These are phyloP conservation scores for Plebejus anna DNA, from an alignment of 2,888 invertebrate genomes.

Conservation along the genomic window DNA sequence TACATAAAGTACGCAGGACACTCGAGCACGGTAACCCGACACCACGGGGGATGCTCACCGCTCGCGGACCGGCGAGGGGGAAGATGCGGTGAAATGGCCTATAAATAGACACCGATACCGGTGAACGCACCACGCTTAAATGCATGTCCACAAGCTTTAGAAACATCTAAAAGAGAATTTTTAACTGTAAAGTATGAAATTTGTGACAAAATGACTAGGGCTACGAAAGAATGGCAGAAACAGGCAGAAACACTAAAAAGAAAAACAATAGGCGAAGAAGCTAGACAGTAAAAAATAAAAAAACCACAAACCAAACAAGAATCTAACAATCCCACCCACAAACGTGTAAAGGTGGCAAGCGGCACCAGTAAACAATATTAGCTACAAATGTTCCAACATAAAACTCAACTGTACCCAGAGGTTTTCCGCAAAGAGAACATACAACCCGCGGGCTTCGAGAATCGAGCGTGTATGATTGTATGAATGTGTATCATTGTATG, in stretches of 20 bases:
- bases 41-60: constrained; percentile 11
- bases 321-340: not conserved
- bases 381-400: not conserved
- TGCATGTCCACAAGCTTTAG: not conserved
- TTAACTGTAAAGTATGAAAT: not conserved
- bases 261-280: not conserved
- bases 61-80: not conserved
- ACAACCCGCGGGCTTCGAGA: not conserved
- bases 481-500: not conserved
- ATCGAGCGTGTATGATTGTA: not conserved
- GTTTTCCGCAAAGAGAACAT: not conserved
- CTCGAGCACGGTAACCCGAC: constrained; percentile 3
- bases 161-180: not conserved
- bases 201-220: no score
- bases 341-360: not conserved
- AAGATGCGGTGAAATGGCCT: constrained; percentile 16
- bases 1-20: constrained; percentile 8
- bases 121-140: not conserved
- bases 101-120: not conserved
- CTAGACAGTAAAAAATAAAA: not conserved
- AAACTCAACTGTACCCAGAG: not conserved
- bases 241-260: no score
- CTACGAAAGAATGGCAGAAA: no score
- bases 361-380: not conserved
- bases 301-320: not conserved